A percentile compares a stretch with the other conserved stretches of the same genome.
phyloP scores from a whole-genome alignment of 2,113 vertebrate species.

The Mixornis gularis region DNA sequence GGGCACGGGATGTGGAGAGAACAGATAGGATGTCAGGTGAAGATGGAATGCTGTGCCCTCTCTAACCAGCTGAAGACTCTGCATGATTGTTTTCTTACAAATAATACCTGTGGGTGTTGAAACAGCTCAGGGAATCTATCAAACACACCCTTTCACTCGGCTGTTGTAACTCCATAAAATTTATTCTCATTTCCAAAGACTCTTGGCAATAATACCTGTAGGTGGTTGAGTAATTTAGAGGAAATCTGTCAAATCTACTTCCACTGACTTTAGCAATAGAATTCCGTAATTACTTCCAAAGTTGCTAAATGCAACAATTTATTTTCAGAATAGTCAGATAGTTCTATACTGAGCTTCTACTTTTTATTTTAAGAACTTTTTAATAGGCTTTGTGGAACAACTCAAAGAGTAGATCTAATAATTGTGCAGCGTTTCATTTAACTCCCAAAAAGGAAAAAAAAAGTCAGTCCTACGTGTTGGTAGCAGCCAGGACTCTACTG shows the following conservation, averaged over 20 bases:
- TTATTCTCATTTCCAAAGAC: constrained; percentile 71
- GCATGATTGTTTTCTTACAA: constrained; percentile 79
- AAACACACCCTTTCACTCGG: constrained; percentile 71
- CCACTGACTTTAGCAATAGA: constrained; percentile 49
- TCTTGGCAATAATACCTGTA: constrained; percentile 65
- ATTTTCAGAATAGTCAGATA: constrained; percentile 25
- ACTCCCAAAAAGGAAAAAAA: neutral
- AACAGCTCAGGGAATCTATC: constrained; percentile 73
- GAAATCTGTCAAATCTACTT: constrained; percentile 68
- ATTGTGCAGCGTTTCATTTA: neutral
- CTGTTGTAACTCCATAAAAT: constrained; percentile 69
- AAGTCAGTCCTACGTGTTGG: neutral
- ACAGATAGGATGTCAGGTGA: constrained; percentile 74
- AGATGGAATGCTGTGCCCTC: constrained; percentile 74
- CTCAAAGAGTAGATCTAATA: neutral
- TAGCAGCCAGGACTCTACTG: neutral
- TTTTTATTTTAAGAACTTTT: constrained; percentile 10
- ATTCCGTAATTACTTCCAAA: constrained; percentile 52
- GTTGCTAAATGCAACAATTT: constrained; percentile 43
- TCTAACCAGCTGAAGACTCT: constrained; percentile 74
- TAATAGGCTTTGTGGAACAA: neutral
- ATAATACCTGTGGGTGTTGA: constrained; percentile 82
- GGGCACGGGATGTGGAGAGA: constrained; percentile 59
- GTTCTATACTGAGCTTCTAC: neutral
- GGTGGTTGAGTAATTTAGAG: constrained; percentile 73